A percentile compares a stretch with the other conserved stretches of the same genome.
Conservation (phyloP, 2,888 invertebrate genomes). For the Orthonevra nobilis region DNA sequence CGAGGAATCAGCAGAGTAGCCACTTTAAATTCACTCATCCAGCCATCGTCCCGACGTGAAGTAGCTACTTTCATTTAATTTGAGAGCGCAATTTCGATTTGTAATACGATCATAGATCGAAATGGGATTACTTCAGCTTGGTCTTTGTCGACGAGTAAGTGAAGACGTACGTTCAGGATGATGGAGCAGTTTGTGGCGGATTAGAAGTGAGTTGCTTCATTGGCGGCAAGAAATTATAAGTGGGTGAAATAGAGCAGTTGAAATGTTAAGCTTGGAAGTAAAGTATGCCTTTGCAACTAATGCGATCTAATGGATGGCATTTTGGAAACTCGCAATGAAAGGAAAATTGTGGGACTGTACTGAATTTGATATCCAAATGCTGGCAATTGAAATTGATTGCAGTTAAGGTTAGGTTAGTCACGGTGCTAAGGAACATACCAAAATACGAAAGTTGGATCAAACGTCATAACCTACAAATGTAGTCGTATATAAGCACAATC, state of each 20-base stretch:
- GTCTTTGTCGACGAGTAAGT: conserved; percentile 8
- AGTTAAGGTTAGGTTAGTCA: no score
- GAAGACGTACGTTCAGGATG: conserved; percentile 16
- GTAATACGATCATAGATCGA: conserved; percentile 21
- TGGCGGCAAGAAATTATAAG: conserved; percentile 23
- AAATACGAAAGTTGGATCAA: no score
- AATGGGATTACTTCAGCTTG: conserved; percentile 30
- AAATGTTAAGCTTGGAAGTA: conserved; percentile 19
- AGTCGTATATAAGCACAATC: no score
- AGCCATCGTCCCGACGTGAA: conserved; percentile 8
- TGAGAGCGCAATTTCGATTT: conserved; percentile 58
- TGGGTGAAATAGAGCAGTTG: conserved; percentile 21
- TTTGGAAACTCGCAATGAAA: no score
- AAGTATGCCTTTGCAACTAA: background rate
- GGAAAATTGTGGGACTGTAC: no score
- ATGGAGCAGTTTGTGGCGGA: conserved; percentile 12
- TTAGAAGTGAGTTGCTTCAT: conserved; percentile 7
- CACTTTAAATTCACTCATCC: conserved; percentile 47
- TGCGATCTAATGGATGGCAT: no score
- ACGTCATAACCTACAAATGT: no score
- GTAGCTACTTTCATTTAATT: conserved; percentile 57
- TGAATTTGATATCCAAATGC: no score
- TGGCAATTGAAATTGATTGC: no score
- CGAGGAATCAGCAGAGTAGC: background rate
- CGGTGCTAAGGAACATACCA: no score